These are phyloP conservation scores for Drosophila eugracilis DNA, from an alignment of 1,140 invertebrate genomes.

Conservation along the genomic window DNA sequence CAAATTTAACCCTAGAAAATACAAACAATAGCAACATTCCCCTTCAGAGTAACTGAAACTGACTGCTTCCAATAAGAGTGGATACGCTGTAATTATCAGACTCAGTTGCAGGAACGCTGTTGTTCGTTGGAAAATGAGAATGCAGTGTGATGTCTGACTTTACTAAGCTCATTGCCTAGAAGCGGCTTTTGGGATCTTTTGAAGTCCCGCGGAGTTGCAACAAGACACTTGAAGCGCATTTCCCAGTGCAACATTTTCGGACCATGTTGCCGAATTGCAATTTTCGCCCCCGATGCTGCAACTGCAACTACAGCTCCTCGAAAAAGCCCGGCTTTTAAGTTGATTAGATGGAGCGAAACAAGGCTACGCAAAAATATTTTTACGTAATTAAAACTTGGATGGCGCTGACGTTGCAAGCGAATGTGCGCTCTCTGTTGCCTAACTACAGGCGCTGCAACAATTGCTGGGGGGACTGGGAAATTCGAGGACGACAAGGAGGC, in stretches of 20 bases:
- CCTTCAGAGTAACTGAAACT: neutral
- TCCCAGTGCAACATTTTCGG: conserved; percentile 48
- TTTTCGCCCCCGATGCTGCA: conserved; percentile 33
- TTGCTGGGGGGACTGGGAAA: neutral
- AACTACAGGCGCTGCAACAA: conserved; percentile 23
- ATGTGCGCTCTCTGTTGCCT: conserved; percentile 15
- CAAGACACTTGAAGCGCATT: conserved; percentile 11
- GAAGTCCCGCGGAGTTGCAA: conserved; percentile 37
- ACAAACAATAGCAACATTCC: conserved; percentile 1
- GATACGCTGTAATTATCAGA: conserved; percentile 20
- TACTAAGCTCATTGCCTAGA: neutral
- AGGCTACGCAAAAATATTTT: conserved; percentile 74
- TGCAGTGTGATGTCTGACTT: conserved; percentile 20
- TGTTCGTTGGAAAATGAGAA: conserved; percentile 13
- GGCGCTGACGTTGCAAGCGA: conserved; percentile 44
- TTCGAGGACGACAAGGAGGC: conserved; percentile 1
- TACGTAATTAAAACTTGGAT: conserved; percentile 82
- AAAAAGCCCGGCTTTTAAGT: conserved; percentile 60
- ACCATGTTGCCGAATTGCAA: conserved; percentile 64
- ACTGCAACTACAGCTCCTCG: conserved; percentile 18
- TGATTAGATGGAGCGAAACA: conserved; percentile 63
- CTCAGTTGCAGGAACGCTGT: neutral
- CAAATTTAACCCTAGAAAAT: neutral
- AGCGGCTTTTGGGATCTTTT: conserved; percentile 9
- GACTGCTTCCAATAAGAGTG: neutral